Base-by-base conservation (phyloP, 1,140 invertebrate species). In the Cyrtorhinus lividipennis region DNA sequence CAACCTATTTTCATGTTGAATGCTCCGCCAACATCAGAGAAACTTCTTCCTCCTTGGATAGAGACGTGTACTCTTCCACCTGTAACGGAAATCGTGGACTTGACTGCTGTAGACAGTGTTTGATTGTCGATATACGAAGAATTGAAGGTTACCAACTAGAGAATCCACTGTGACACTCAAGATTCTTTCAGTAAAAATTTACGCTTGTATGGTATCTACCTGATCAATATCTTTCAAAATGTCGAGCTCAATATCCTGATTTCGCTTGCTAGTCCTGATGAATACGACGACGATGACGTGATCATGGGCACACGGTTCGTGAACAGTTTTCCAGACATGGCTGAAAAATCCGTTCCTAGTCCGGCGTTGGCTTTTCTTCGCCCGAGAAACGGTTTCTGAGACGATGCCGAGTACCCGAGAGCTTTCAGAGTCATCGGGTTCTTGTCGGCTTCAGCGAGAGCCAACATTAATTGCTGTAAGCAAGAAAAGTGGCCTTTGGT, bases 221-320 rank as follows among this genome's bases (percentile, higher is more conserved):
- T 38, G 48, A 20, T 63, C 56, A 46, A 63, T 63, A 48, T 63
- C 62, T 30, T 63, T 63, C 24, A 63, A 30, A 26, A 63, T 63
- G 24, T 63, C 62, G 2, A 63, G 24, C 18, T 27, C 61, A 18
- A 53, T 58, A 59, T 58, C 56, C 10, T 63, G 56, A 8, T 53
- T 27, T 12, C 58, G n/a, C 38, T 59, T 59, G 25, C 26, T 10
- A 24, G n/a, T 26, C n/a, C 27, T 8, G 24, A 25, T 2, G 58
- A 59, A 3, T 18, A 30, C n/a, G 58, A 59, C 13, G 58, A 59
- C 24, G 58, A 59, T 5, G 62, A 22, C 1, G 24, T 27, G 2
- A 22, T 56, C 12, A 24, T 58, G 2, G 26, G 22, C 1, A 20
- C 10, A 15, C 15, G 15, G 12, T 53, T 12, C 5, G n/a, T 24